Base-by-base conservation (phyloP, 2,888 invertebrate genomes). In the Chymomyza procnemis region DNA sequence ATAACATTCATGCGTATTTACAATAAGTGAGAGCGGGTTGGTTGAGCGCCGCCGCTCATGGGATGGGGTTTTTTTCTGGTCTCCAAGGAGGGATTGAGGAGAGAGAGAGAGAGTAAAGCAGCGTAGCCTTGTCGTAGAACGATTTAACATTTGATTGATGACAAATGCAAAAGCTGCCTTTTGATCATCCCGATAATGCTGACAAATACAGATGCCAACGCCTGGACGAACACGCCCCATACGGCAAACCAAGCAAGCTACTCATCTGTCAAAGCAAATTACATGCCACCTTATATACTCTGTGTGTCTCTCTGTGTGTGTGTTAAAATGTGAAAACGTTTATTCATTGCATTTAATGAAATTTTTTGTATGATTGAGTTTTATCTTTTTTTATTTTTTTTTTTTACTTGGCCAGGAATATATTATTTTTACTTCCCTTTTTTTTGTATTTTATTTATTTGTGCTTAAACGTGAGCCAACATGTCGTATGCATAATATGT, bases 111-210 rank as follows among this genome's bases (percentile, higher is more conserved):
- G 88, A 89, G 88, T 89, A 89, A 88, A 88, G 30, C 4, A 12
- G 34, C 2, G 34, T n/a, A 41, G 34, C 34, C 12, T 22, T 4
- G 34, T 9, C 12, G 34, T 4, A 88, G 88, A 88, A 87, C 82
- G 90, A 89, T 87, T 89, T 88, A 88, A 88, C 89, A 41, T 84
- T 89, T 89, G 90, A 89, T 89, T 89, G 90, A 89, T 89, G 89
- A 87, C 88, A 88, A 89, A 83, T 80, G 76, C 82, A 52, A 61
- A 69, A 65, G 61, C 73, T 75, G 80, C 71, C 71, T 79, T 80
- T 84, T 82, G 85, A 85, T 86, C 79, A 75, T 22, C 30, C 61
- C 54, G 71, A 71, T 84, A 86, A 80, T 72, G 79, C 75, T 79
- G 78, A 77, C 78, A 77, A 67, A 54, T 59, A 61, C 80, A 80